Evolutionary conservation across 2,797 vertebrate species (phyloP).

Genomic region (Lepidocolaptes lacrymiger): DNA sequence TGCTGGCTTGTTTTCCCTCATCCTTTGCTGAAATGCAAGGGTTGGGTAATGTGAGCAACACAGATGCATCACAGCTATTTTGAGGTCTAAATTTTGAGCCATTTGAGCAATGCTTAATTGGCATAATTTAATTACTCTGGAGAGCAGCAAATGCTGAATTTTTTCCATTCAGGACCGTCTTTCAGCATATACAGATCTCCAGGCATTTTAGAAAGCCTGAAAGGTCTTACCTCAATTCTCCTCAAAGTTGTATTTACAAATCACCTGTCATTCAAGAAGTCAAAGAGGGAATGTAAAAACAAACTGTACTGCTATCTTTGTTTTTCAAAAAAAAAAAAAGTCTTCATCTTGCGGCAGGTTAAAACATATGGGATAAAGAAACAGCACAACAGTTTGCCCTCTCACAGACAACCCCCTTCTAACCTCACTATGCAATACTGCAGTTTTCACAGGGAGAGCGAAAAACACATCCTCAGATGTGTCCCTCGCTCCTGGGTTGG

Average conservation of each 20-base stretch:
- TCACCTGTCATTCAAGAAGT: not conserved
- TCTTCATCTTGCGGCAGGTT: not conserved
- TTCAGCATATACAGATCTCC: not conserved
- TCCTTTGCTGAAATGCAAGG: not conserved
- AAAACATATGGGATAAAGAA: not conserved
- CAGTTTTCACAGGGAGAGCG: not conserved
- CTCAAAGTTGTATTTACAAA: not conserved
- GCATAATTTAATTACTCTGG: not conserved
- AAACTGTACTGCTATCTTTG: not conserved
- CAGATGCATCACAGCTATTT: not conserved
- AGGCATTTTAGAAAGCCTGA: not conserved
- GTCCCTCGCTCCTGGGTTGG: not conserved
- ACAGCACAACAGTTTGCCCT: not conserved
- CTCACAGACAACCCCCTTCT: not conserved
- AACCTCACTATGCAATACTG: not conserved
- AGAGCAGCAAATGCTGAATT: not conserved
- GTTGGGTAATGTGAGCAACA: not conserved
- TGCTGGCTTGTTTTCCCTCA: not conserved
- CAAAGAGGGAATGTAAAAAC: slow-evolving; percentile 8
- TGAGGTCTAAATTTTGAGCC: not conserved
- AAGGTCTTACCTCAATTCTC: not conserved
- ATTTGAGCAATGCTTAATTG: not conserved
- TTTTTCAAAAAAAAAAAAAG: slow-evolving; percentile 17
- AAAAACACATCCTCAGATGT: not conserved
- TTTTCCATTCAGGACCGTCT: not conserved